Base-by-base conservation (phyloP, 2,113 vertebrate genomes). In the Xenotilapia flavipinnis region DNA sequence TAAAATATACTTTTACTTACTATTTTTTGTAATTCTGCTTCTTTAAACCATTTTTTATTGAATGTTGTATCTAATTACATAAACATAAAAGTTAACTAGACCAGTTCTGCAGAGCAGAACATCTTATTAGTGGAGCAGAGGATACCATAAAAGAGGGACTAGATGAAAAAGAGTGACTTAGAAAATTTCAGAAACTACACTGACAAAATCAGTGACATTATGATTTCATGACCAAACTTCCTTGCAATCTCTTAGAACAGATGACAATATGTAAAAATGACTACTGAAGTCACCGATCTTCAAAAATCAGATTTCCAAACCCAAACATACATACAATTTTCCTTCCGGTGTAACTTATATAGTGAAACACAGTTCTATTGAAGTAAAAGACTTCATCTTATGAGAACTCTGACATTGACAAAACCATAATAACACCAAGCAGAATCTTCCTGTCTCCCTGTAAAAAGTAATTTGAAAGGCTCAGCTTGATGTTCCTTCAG, bases 401-500 rank as follows among this genome's bases (percentile, higher is more conserved):
- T 82, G 77, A 65, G 21, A 83, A 84, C 51, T 80, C 3, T 89
- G 77, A 88, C 86, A 75, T 7, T 62, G 82, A 83, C 84, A 89
- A 87, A 87, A 83, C 60, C 28, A 60, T 79, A 80, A 85, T 49
- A 85, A 65, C 86, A 87, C 31, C 1, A 9, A 92, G 77, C 86
- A 89, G 73, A 91, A 80, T 55, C 42, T 79, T 60, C 56, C 55
- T 88, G 84, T 83, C 83, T 84, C 80, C 83, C 73, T 91, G 31
- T 81, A 77, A 86, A 79, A 92, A 86, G 79, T 79, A 75, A 79
- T 83, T 86, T 54, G 84, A 84, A 89, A 89, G 80, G 40, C 86
- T 86, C 65, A 80, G 81, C 83, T 86, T 83, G 85, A 90, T 91
- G 89, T 84, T 91, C 85, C 93, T 92, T 81, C 54, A 80, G 91